These are phyloP conservation scores for Notodonta ziczac DNA, from an alignment of 2,888 invertebrate species.

Conservation along the genomic window DNA sequence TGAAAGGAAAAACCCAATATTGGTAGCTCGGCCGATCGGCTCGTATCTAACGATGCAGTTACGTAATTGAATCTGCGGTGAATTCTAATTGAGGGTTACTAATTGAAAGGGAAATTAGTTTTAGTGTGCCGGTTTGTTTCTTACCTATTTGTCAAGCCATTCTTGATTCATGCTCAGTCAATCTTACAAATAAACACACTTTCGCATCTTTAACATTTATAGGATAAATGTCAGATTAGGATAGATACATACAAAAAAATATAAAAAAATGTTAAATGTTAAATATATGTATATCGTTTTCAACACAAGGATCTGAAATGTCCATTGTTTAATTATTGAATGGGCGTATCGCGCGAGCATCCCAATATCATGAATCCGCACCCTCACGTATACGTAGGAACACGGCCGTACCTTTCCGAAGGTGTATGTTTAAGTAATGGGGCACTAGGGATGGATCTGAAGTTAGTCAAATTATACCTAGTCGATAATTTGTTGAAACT, in stretches of 20 bases:
- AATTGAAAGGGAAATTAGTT: constrained; percentile 1
- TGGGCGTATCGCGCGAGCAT: background rate
- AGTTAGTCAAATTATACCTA: background rate
- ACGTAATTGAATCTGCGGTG: background rate
- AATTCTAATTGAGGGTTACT: background rate
- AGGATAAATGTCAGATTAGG: too few relatives aligned
- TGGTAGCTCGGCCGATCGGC: background rate
- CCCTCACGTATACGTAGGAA: background rate
- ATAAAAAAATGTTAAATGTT: too few relatives aligned
- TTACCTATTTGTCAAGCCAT: too few relatives aligned
- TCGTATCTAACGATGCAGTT: constrained; percentile 1
- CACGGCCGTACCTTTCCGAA: background rate
- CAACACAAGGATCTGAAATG: too few relatives aligned
- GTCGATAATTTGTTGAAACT: background rate
- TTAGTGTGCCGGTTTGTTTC: background rate
- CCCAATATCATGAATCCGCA: background rate
- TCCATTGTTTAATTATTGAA: too few relatives aligned
- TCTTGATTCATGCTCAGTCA: too few relatives aligned
- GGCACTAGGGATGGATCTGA: background rate
- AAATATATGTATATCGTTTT: too few relatives aligned
- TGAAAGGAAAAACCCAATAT: background rate
- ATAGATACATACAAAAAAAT: too few relatives aligned
- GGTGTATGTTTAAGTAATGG: constrained; percentile 1
- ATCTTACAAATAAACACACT: too few relatives aligned
- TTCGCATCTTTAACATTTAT: too few relatives aligned